Percentiles rank a stretch among this genome's conserved stretches.
These are phyloP conservation scores for Macropis europaea DNA, from an alignment of 2,888 invertebrate genomes.

Conservation along the genomic window DNA sequence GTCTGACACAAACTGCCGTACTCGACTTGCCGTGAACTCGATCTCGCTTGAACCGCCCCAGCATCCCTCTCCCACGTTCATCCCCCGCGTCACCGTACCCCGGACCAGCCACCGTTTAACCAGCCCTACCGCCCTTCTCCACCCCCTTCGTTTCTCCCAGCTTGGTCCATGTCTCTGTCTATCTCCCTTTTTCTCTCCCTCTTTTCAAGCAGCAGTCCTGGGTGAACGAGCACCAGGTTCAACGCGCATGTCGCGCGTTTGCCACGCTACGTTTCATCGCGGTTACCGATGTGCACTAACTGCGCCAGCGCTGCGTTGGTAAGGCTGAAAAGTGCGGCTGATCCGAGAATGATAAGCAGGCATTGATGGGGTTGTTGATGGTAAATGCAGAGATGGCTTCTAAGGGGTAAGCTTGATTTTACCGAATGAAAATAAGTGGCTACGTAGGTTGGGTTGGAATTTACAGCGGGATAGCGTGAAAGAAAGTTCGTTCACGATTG, in stretches of 20 bases:
- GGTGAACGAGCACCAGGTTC: too few relatives aligned
- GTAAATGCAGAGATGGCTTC: too few relatives aligned
- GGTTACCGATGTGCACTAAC: slow-evolving; percentile 22
- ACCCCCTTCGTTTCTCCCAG: slow-evolving; percentile 8
- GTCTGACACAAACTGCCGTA: slow-evolving; percentile 77
- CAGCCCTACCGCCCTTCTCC: slow-evolving; percentile 31
- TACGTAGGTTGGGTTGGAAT: too few relatives aligned
- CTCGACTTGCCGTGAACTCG: slow-evolving; percentile 73
- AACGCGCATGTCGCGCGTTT: slow-evolving; percentile 50
- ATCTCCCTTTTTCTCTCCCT: slow-evolving; percentile 24
- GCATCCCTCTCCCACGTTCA: slow-evolving; percentile 63
- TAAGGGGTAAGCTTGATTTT: too few relatives aligned
- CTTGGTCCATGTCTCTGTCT: slow-evolving; percentile 8
- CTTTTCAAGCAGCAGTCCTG: too few relatives aligned
- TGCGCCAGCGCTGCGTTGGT: not conserved
- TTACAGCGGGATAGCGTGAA: too few relatives aligned
- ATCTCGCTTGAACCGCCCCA: slow-evolving; percentile 70
- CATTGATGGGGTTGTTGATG: too few relatives aligned
- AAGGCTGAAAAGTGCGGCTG: too few relatives aligned
- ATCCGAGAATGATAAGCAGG: too few relatives aligned
- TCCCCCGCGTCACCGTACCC: slow-evolving; percentile 7
- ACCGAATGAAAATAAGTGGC: too few relatives aligned
- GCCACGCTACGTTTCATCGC: slow-evolving; percentile 33
- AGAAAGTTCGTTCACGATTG: slow-evolving; percentile 26
- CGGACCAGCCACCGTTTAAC: slow-evolving; percentile 36